phyloP scores from a whole-genome alignment of 1,140 invertebrate species.

The Danaus melanippus region DNA sequence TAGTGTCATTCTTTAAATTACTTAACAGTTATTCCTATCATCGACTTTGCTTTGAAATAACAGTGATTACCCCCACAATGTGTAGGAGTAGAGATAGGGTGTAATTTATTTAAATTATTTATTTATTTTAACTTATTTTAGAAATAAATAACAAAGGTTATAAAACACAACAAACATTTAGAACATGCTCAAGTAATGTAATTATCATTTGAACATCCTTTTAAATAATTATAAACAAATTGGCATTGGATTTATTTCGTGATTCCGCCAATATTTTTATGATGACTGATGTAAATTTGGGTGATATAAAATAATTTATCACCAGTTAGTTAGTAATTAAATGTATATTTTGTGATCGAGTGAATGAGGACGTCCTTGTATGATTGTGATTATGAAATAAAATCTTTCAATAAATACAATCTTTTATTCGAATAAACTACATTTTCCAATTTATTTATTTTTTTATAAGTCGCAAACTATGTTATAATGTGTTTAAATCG shows the following conservation, averaged over 20 bases:
- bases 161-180: slow-evolving; percentile 21
- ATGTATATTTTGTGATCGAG: slow-evolving; percentile 58
- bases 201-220: slow-evolving; percentile 16
- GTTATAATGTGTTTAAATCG: slow-evolving; percentile 18
- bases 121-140: slow-evolving; percentile 68
- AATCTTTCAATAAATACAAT: slow-evolving; percentile 37
- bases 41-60: not conserved
- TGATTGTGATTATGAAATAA: slow-evolving; percentile 65
- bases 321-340: slow-evolving; percentile 59
- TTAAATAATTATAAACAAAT: slow-evolving; percentile 25
- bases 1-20: too few species aligned
- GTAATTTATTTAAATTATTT: slow-evolving; percentile 68
- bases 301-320: slow-evolving; percentile 65
- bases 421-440: slow-evolving; percentile 19
- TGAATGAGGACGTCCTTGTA: slow-evolving; percentile 70
- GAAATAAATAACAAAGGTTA: slow-evolving; percentile 37
- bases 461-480: too few species aligned
- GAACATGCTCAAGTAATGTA: not conserved
- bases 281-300: slow-evolving; percentile 62
- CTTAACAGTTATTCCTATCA: not conserved
- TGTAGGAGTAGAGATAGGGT: slow-evolving; percentile 6
- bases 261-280: slow-evolving; percentile 41
- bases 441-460: slow-evolving; percentile 1
- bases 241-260: slow-evolving; percentile 28
- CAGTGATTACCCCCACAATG: not conserved